phyloP scores from a whole-genome alignment of 2,797 vertebrate species.

The Lophius americanus region DNA sequence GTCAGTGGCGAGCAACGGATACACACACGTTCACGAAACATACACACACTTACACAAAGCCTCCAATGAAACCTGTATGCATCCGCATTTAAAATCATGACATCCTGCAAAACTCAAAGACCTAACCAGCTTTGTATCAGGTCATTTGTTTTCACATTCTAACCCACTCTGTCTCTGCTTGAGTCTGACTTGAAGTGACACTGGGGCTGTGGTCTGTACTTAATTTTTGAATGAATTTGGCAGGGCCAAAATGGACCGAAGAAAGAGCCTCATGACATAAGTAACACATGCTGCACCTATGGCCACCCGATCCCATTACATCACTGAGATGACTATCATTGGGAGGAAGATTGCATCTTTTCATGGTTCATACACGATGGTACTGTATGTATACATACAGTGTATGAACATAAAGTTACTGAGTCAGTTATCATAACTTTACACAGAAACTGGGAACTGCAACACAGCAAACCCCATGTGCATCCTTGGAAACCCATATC shows the following conservation, averaged over 20 bases:
- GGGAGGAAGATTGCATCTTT: too few species aligned
- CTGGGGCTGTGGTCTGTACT: not conserved
- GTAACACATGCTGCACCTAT: not conserved
- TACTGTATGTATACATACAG: too few species aligned
- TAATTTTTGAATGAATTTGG: slow-evolving; percentile 14
- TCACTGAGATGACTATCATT: too few species aligned
- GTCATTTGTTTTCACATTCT: not conserved
- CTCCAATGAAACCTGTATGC: not conserved
- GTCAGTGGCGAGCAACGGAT: not conserved
- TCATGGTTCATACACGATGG: too few species aligned
- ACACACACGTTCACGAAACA: not conserved
- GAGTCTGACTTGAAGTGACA: not conserved
- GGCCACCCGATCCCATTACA: too few species aligned
- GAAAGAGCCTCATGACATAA: not conserved
- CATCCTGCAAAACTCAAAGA: not conserved
- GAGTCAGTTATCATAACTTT: too few species aligned
- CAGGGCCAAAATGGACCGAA: not conserved
- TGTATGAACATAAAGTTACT: too few species aligned
- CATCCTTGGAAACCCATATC: too few species aligned
- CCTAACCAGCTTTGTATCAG: not conserved
- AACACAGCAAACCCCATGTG: too few species aligned
- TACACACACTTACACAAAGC: not conserved
- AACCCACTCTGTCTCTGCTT: not conserved
- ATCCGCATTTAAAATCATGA: not conserved
- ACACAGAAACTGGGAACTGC: too few species aligned